Evolutionary conservation across 2,797 vertebrate species (phyloP).

Genomic region (Gadopsis marmoratus): DNA sequence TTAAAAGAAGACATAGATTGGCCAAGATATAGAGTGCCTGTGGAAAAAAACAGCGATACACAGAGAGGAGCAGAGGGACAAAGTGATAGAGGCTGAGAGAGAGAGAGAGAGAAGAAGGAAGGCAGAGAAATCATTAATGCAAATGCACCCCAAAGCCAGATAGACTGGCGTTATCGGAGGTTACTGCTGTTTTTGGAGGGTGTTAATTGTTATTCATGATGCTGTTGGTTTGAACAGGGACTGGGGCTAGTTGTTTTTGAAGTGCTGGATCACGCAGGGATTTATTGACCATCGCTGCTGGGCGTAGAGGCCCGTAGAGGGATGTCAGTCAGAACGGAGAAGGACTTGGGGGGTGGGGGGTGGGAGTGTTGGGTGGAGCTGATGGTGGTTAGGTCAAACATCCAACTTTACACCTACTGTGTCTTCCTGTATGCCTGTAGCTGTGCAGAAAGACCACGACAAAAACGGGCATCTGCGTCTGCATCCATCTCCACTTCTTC

Average conservation of each 20-base stretch:
- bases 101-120: slow-evolving; percentile 33
- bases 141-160: slow-evolving; percentile 71
- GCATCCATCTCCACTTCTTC: slow-evolving; percentile 5
- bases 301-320: slow-evolving; percentile 67
- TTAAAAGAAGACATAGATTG: slow-evolving; percentile 32
- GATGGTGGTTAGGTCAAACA: slow-evolving; percentile 43
- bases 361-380: neutral
- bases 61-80: slow-evolving; percentile 20
- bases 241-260: slow-evolving; percentile 70
- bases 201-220: slow-evolving; percentile 84
- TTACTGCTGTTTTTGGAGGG: slow-evolving; percentile 74
- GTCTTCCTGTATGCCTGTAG: slow-evolving; percentile 47
- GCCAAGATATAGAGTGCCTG: slow-evolving; percentile 20
- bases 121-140: slow-evolving; percentile 81
- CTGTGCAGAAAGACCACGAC: slow-evolving; percentile 38
- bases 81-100: slow-evolving; percentile 22
- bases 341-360: slow-evolving; percentile 30
- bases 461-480: slow-evolving; percentile 34
- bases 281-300: slow-evolving; percentile 76
- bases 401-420: slow-evolving; percentile 48
- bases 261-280: slow-evolving; percentile 67
- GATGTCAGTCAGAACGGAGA: slow-evolving; percentile 52
- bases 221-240: slow-evolving; percentile 55
- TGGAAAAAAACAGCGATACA: slow-evolving; percentile 15
- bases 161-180: slow-evolving; percentile 69